Evolutionary conservation across 2,888 invertebrate species (phyloP), one percentile per base, ranked within the genome.

Genomic region (Drosophila prostipennis): DNA sequence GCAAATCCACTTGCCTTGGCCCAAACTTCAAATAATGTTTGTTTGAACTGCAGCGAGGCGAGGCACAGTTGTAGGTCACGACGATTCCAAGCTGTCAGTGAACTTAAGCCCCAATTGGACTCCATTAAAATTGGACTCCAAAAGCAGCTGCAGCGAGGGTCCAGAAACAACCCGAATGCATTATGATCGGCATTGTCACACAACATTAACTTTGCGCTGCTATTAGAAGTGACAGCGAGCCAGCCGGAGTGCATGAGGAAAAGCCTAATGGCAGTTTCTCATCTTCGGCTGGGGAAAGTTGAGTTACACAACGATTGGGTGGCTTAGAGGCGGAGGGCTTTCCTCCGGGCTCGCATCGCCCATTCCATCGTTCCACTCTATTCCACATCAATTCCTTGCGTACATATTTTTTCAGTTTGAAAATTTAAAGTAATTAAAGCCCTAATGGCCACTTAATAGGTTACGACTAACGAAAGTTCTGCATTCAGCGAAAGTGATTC

Each of bases 351-450:
- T 34, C 19, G 3, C 48, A 36, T 13, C 36, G 26, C 56, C 36
- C 19, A n/a, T 19, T 13, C 13, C 60, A 29, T 26, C n/a, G 53
- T 59, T 69, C 32, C 60, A 60, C 48, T 60, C 48, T 37, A 69
- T 42, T 53, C 58, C 42, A 56, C 48, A 57, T 40, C 69, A 64
- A 64, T 71, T 58, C 69, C 58, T 63, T 70, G 64, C 60, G 58
- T 54, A 76, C 72, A 76, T 79, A 71, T 72, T 76, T 67, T 51
- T 64, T 74, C 51, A 39, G 39, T 16, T 63, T 49, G 7, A 49
- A 57, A 43, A 40, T 36, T 32, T n/a, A 42, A 49, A 36, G 29
- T 43, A 42, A 43, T 49, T 16, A 51, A 45, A 29, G 10, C 13
- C 13, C 13, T 26, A 55, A 13, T 14, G 16, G 36, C 14, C 43